A percentile compares a stretch with the other conserved stretches of the same genome.
These are phyloP conservation scores for Ichneumoninae sp. DNA, from an alignment of 2,888 invertebrate species.

Conservation along the genomic window DNA sequence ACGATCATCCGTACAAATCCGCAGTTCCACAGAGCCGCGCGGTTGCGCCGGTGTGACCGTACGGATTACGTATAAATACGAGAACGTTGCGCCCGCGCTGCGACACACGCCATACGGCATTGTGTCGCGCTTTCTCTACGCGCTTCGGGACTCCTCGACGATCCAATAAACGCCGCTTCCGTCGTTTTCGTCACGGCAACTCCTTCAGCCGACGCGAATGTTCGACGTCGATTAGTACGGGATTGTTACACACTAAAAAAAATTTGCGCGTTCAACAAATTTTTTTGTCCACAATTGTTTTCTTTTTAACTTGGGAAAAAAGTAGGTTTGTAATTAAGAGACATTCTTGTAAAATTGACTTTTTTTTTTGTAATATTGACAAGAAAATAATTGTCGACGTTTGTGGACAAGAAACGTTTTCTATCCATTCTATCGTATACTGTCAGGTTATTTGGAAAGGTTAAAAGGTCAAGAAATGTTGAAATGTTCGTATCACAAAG, in stretches of 20 bases:
- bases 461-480: too few relatives aligned
- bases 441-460: too few relatives aligned
- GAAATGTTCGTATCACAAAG: too few relatives aligned
- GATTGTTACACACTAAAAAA: neutral
- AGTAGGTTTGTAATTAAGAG: too few relatives aligned
- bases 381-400: too few relatives aligned
- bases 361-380: too few relatives aligned
- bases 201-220: neutral
- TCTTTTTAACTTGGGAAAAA: too few relatives aligned
- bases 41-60: constrained; percentile 46
- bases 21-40: constrained; percentile 44
- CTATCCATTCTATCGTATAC: too few relatives aligned
- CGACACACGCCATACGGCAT: constrained; percentile 33
- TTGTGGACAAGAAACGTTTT: too few relatives aligned
- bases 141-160: constrained; percentile 26
- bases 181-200: constrained; percentile 21
- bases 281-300: too few relatives aligned
- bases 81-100: constrained; percentile 54
- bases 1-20: constrained; percentile 68
- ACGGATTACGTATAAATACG: constrained; percentile 66
- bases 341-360: too few relatives aligned
- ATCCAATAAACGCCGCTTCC: constrained; percentile 41
- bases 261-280: too few relatives aligned
- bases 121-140: constrained; percentile 25
- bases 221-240: neutral